Conservation (phyloP, 1,140 invertebrate genomes). For the Panulirus ornatus region DNA sequence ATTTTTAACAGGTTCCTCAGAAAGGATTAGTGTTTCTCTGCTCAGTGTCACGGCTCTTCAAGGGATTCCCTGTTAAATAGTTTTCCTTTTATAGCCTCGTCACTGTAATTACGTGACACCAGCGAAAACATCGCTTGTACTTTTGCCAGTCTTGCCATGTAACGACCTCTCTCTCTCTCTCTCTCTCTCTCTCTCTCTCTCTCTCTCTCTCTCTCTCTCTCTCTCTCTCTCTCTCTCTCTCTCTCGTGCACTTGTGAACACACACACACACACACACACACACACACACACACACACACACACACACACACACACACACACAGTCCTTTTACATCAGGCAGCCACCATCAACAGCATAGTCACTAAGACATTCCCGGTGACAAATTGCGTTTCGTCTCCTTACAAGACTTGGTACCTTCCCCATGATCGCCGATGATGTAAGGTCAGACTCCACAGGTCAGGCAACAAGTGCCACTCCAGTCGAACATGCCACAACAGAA, state of each 20-base stretch:
- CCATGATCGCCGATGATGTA: too few species aligned
- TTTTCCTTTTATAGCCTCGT: background rate
- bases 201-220: conserved; percentile 29
- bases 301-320: conserved; percentile 1
- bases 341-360: background rate
- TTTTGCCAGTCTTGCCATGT: background rate
- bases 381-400: too few species aligned
- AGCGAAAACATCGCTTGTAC: background rate
- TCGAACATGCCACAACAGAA: too few species aligned
- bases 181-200: conserved; percentile 38
- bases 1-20: too few species aligned
- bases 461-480: too few species aligned
- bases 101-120: background rate
- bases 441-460: too few species aligned
- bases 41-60: background rate
- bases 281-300: conserved; percentile 22
- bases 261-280: conserved; percentile 53
- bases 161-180: conserved; percentile 41
- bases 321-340: too few species aligned
- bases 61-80: background rate
- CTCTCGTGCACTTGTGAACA: conserved; percentile 34
- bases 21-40: too few species aligned
- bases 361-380: too few species aligned
- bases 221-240: conserved; percentile 50
- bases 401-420: too few species aligned